Evolutionary conservation across 2,888 invertebrate genomes (phyloP).

Genomic region (Acheta domesticus): DNA sequence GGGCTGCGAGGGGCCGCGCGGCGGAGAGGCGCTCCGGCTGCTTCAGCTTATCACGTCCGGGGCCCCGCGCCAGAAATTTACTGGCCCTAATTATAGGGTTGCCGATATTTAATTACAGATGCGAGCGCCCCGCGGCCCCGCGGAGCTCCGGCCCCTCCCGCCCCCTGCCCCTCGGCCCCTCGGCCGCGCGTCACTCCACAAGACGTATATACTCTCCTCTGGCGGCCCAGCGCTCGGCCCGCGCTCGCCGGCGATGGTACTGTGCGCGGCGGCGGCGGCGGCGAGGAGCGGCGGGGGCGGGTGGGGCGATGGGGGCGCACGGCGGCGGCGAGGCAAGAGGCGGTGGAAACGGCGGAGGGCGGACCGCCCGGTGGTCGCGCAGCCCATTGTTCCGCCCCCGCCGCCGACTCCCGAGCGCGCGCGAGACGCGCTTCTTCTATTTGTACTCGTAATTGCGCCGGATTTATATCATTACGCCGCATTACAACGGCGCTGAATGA

Average conservation of each 20-base stretch:
- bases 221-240: constrained; percentile 34
- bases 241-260: constrained; percentile 21
- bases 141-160: constrained; percentile 23
- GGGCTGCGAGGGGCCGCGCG: neutral
- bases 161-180: constrained; percentile 34
- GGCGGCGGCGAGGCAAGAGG: constrained; percentile 33
- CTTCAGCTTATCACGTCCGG: constrained; percentile 45
- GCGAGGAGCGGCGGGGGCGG: constrained; percentile 33
- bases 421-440: no score
- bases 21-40: constrained; percentile 22
- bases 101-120: constrained; percentile 74
- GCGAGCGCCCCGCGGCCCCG: constrained; percentile 49
- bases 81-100: constrained; percentile 83
- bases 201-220: neutral
- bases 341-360: constrained; percentile 25
- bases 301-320: neutral
- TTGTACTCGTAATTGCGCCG: no score
- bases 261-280: neutral
- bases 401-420: no score
- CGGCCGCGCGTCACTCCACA: constrained; percentile 28
- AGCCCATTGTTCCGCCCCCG: no score
- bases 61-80: constrained; percentile 71
- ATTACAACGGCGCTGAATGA: no score
- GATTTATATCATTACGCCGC: no score
- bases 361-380: neutral